These are phyloP conservation scores for Dicrurus megarhynchus DNA, from an alignment of 2,113 vertebrate species.

Conservation along the genomic window DNA sequence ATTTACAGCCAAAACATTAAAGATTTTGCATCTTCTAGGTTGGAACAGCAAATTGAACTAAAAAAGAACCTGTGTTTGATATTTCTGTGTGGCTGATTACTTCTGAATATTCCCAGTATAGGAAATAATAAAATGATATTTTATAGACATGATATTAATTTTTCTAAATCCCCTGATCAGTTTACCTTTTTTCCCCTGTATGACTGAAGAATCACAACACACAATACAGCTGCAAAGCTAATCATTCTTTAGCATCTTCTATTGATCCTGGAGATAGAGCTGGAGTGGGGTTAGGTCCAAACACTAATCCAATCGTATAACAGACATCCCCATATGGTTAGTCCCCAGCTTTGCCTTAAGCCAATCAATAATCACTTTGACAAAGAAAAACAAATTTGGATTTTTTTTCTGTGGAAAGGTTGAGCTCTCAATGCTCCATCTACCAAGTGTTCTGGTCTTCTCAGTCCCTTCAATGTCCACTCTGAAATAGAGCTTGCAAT, in stretches of 20 bases:
- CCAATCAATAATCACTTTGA: slow-evolving; percentile 76
- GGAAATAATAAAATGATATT: background rate
- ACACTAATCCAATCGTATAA: slow-evolving; percentile 71
- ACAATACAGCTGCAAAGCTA: slow-evolving; percentile 19
- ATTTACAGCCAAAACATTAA: background rate
- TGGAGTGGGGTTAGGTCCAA: slow-evolving; percentile 35
- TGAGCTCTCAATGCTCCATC: background rate
- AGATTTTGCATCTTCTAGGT: background rate
- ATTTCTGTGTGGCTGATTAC: background rate
- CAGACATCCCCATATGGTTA: slow-evolving; percentile 70
- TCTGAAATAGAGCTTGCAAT: background rate
- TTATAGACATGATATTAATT: background rate
- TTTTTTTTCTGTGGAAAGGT: background rate
- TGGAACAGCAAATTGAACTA: background rate
- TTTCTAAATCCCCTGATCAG: background rate
- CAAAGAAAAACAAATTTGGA: slow-evolving; percentile 30
- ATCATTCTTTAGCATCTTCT: slow-evolving; percentile 60
- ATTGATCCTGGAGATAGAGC: slow-evolving; percentile 60
- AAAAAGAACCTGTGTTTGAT: background rate
- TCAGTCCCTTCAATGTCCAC: background rate
- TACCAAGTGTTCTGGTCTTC: background rate
- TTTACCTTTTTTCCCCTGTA: background rate
- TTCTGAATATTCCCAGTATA: background rate
- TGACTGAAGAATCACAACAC: background rate
- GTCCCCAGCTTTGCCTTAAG: slow-evolving; percentile 62